phyloP scores from a whole-genome alignment of 2,113 vertebrate genomes.

The Ascaphus truei region DNA sequence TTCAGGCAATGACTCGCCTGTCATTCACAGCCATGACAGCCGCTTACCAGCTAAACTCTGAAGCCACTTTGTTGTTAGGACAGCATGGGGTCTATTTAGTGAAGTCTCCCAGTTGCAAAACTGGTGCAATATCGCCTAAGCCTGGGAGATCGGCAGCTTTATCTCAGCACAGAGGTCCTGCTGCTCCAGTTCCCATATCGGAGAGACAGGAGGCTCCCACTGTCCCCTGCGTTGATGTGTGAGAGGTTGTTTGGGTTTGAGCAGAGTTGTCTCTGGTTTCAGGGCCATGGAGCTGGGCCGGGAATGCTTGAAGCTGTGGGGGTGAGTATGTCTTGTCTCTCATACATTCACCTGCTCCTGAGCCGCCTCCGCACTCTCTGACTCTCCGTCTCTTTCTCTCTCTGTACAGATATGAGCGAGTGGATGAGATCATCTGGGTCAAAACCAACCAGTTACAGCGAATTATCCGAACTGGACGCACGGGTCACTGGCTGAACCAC shows the following conservation, averaged over 20 bases:
- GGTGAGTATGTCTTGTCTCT: slow-evolving; percentile 58
- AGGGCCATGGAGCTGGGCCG: slow-evolving; percentile 90
- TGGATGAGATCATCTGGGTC: slow-evolving; percentile 93
- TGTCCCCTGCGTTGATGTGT: no score
- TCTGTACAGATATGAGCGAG: slow-evolving; percentile 73
- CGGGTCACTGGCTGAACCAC: slow-evolving; percentile 89
- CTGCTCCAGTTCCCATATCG: no score
- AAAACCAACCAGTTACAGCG: slow-evolving; percentile 92
- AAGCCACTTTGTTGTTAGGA: not conserved
- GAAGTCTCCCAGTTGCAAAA: no score
- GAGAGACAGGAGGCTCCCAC: no score
- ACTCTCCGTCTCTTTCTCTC: not conserved
- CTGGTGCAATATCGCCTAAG: no score
- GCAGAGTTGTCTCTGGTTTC: slow-evolving; percentile 31
- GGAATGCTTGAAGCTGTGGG: slow-evolving; percentile 89
- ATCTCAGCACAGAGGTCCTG: no score
- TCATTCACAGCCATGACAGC: not conserved
- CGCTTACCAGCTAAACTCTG: not conserved
- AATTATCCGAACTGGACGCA: slow-evolving; percentile 86
- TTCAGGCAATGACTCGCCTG: no score
- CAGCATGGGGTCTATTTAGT: no score
- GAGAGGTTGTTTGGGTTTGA: no score
- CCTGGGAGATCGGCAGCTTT: no score
- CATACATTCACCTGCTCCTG: not conserved
- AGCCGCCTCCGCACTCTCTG: not conserved